Percentiles rank a stretch among this genome's conserved stretches.
Evolutionary conservation across 1,140 invertebrate species (phyloP).

Genomic region (Phymastichus coffea): DNA sequence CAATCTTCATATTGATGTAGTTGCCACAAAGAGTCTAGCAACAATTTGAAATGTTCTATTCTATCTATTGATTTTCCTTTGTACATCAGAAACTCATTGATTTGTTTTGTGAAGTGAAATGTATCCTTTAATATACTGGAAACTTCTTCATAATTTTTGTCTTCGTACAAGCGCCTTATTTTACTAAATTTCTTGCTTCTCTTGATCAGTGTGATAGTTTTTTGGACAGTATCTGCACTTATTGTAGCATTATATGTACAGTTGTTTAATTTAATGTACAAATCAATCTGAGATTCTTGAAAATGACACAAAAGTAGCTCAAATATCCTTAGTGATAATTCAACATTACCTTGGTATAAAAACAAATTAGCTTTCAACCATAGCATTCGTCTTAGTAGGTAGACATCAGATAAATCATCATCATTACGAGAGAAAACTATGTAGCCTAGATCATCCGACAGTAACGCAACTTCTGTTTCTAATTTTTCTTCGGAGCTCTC

Average conservation of each 20-base stretch:
- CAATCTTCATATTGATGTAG: slow-evolving; percentile 62
- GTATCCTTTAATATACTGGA: slow-evolving; percentile 66
- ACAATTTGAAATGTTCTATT: slow-evolving; percentile 61
- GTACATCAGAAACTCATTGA: slow-evolving; percentile 37
- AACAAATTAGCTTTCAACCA: slow-evolving; percentile 60
- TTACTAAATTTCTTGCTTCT: slow-evolving; percentile 59
- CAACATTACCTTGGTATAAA: slow-evolving; percentile 54
- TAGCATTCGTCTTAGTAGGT: slow-evolving; percentile 53
- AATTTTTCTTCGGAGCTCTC: slow-evolving; percentile 36
- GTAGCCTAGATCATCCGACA: slow-evolving; percentile 50
- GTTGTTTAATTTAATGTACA: slow-evolving; percentile 54
- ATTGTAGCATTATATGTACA: slow-evolving; percentile 57
- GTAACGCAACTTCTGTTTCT: slow-evolving; percentile 39
- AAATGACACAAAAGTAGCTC: slow-evolving; percentile 52
- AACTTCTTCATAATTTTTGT: slow-evolving; percentile 65
- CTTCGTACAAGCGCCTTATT: slow-evolving; percentile 62
- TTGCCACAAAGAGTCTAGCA: slow-evolving; percentile 73
- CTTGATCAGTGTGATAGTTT: slow-evolving; percentile 56
- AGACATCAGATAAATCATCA: slow-evolving; percentile 45
- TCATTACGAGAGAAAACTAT: slow-evolving; percentile 53
- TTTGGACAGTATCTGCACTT: slow-evolving; percentile 48
- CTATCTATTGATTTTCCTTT: slow-evolving; percentile 54
- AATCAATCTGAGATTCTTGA: slow-evolving; percentile 41
- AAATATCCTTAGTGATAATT: slow-evolving; percentile 54
- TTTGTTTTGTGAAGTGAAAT: slow-evolving; percentile 57